Conservation (phyloP, 1,140 invertebrate genomes). For the Scaptomyza hsui region DNA sequence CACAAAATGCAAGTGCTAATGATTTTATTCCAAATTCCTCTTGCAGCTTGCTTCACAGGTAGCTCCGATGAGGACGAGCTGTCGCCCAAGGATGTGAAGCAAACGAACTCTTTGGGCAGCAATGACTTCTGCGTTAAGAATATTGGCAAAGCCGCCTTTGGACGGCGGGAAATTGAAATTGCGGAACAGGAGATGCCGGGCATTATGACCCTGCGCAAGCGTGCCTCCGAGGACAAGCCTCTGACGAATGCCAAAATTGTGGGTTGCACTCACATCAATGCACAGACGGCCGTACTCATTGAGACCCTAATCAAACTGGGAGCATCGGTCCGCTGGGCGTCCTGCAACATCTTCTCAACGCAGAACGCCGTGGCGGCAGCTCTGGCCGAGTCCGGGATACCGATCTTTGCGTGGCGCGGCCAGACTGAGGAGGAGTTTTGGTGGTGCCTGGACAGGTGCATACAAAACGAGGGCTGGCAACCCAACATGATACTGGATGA, state of each 20-base stretch:
- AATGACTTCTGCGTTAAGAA: slow-evolving; percentile 95
- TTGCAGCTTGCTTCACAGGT: slow-evolving; percentile 92
- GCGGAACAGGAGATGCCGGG: slow-evolving; percentile 99
- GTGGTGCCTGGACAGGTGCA: slow-evolving; percentile 98
- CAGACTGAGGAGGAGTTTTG: slow-evolving; percentile 99
- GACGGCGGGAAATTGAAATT: slow-evolving; percentile 95
- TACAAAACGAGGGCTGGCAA: slow-evolving; percentile 92
- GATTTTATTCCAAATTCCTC: slow-evolving; percentile 57
- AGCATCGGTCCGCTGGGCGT: slow-evolving; percentile 96
- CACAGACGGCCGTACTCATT: slow-evolving; percentile 97
- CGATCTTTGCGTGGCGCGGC: slow-evolving; percentile 97
- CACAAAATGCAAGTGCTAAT: background rate
- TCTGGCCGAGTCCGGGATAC: slow-evolving; percentile 93
- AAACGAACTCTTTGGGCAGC: slow-evolving; percentile 90
- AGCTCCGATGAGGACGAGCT: slow-evolving; percentile 89
- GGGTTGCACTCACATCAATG: slow-evolving; percentile 98
- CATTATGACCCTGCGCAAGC: slow-evolving; percentile 95
- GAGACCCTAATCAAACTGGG: slow-evolving; percentile 95
- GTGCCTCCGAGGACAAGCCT: slow-evolving; percentile 96
- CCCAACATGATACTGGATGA: slow-evolving; percentile 99
- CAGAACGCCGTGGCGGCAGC: slow-evolving; percentile 98
- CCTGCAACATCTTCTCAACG: slow-evolving; percentile 99
- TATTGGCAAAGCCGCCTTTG: slow-evolving; percentile 94
- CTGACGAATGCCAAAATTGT: slow-evolving; percentile 97
- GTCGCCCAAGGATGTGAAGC: slow-evolving; percentile 92